Base-by-base conservation (phyloP, 2,113 vertebrate genomes). In the Alethe castanea region DNA sequence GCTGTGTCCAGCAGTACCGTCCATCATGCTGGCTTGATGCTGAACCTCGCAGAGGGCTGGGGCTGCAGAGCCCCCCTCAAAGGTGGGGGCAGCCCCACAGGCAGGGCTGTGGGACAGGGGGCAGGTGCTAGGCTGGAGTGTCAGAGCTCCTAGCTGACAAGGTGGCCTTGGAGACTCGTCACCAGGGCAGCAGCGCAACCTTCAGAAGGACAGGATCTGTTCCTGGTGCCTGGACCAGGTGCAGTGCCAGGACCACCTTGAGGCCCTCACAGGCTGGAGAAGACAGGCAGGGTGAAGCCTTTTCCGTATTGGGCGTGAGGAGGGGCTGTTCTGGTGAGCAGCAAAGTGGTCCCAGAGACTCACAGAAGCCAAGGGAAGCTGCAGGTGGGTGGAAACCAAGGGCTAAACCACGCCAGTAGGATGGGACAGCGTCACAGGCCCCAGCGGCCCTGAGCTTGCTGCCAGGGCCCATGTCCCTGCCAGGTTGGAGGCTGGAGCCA, bases 361-460 rank as follows among this genome's bases (percentile, higher is more conserved):
- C 40, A 36, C 60, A 81, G 79, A 96, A 96, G 96, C 95, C 95
- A 86, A 81, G 82, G 86, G 88, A 56, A 92, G 79, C 93, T 93
- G 85, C 45, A 66, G 94, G 78, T 94, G 74, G 64, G 62, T 1
- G 0, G 82, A 93, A 88, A 90, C 81, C 67, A 71, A 74, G 76
- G 69, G 92, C 89, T 93, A 96, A 98, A 97, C 92, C 92, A 95
- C 94, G 54, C 92, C 93, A 71, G 88, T 45, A 96, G 90, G 92
- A 97, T 91, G 93, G 93, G 95, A 85, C 81, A 80, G 79, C 26
- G 56, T 80, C 93, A 94, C 90, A 94, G 95, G 95, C 95, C 88
- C 92, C 95, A 95, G 94, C 5, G 4, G 50, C 53, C 73, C 54
- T 59, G 79, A 74, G 69, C 56, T 80, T 33, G 36, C 11, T 3